Percentiles rank a stretch among this genome's conserved stretches.
Conservation (phyloP, 2,113 vertebrate species). For the Datnioides undecimradiatus region DNA sequence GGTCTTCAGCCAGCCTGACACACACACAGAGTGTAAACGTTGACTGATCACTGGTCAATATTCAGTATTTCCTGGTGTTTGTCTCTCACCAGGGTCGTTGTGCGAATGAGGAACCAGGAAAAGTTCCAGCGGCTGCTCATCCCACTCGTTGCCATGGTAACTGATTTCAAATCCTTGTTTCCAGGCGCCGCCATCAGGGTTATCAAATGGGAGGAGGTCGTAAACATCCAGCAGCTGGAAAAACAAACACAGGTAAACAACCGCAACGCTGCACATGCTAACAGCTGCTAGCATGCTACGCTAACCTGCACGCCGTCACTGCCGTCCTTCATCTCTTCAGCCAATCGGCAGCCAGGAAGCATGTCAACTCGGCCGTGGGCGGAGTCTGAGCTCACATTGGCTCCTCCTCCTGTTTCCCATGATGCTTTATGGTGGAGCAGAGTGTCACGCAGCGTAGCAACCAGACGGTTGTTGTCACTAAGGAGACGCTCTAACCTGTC, state of each 20-base stretch:
- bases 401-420: constrained; percentile 80
- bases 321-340: constrained; percentile 85
- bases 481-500: constrained; percentile 91
- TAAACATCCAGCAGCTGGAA: constrained; percentile 92
- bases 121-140: constrained; percentile 88
- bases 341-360: constrained; percentile 71
- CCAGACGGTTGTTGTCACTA: constrained; percentile 93
- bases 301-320: constrained; percentile 87
- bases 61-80: too few relatives aligned
- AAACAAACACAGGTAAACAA: too few relatives aligned
- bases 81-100: constrained; percentile 93
- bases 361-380: constrained; percentile 38
- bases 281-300: not conserved
- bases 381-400: constrained; percentile 69
- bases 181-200: constrained; percentile 94
- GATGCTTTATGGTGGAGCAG: constrained; percentile 89
- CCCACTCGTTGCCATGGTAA: constrained; percentile 90
- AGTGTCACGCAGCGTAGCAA: constrained; percentile 90
- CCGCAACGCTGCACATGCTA: too few relatives aligned
- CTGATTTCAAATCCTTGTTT: constrained; percentile 95
- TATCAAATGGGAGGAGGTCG: constrained; percentile 91
- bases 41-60: too few relatives aligned
- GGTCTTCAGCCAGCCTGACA: constrained; percentile 95
- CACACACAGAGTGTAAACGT: too few relatives aligned
- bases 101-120: constrained; percentile 95